A percentile compares a stretch with the other conserved stretches of the same genome.
These are phyloP conservation scores for Adelges cooleyi DNA, from an alignment of 1,140 invertebrate species.

Conservation along the genomic window DNA sequence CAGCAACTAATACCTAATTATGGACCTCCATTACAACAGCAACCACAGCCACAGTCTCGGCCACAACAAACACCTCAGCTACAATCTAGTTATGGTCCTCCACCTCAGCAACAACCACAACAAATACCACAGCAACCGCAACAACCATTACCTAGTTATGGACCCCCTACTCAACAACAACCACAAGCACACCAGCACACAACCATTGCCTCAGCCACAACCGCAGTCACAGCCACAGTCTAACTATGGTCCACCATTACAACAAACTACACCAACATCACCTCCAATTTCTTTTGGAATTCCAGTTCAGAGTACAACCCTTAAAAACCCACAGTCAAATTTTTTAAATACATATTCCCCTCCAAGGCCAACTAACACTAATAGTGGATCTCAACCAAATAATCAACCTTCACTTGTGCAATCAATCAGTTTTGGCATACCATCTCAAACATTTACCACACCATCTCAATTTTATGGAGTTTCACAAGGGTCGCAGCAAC, in stretches of 20 bases:
- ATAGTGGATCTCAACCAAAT: background rate
- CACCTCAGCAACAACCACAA: background rate
- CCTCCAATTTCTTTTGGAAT: background rate
- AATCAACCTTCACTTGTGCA: slow-evolving; percentile 19
- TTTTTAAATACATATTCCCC: too few relatives aligned
- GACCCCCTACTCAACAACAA: background rate
- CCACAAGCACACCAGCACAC: background rate
- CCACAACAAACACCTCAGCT: background rate
- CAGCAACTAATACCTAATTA: background rate
- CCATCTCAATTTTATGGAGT: background rate
- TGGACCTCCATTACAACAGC: background rate
- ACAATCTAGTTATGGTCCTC: background rate
- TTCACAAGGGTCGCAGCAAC: background rate
- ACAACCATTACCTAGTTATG: background rate
- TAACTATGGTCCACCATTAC: background rate
- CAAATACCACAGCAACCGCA: too few relatives aligned
- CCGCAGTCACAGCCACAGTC: background rate
- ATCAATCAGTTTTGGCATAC: slow-evolving; percentile 29
- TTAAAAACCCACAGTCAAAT: too few relatives aligned
- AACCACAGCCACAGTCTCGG: background rate
- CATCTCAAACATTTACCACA: slow-evolving; percentile 8
- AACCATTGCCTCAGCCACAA: background rate
- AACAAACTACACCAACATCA: background rate
- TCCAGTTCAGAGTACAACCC: background rate
- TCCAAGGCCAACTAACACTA: background rate